phyloP scores from a whole-genome alignment of 1,140 invertebrate genomes.

The Eriocheir sinensis region DNA sequence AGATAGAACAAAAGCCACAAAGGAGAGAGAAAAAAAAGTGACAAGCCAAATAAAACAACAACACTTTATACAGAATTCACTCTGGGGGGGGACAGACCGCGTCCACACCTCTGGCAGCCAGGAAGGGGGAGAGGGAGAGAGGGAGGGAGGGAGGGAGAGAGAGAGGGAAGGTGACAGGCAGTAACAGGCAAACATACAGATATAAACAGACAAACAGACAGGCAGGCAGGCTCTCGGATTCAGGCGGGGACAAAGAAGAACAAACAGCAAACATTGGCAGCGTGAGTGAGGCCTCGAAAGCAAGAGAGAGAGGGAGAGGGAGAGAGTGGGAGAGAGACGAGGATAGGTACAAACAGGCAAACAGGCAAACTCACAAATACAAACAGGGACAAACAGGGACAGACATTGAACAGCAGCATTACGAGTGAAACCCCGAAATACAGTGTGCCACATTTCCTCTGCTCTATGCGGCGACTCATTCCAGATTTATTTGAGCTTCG shows the following conservation, averaged over 20 bases:
- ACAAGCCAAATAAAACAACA: too few species aligned
- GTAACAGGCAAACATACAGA: too few species aligned
- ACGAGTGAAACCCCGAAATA: background rate
- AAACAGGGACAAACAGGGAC: too few species aligned
- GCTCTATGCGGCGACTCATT: background rate
- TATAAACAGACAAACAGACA: too few species aligned
- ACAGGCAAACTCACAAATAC: background rate
- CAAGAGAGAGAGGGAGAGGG: background rate
- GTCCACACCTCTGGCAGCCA: too few species aligned
- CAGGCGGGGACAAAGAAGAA: background rate
- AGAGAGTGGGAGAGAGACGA: constrained; percentile 10
- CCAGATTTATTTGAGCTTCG: background rate
- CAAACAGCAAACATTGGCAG: background rate
- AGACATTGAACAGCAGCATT: background rate
- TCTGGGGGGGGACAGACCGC: too few species aligned
- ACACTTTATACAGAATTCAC: too few species aligned
- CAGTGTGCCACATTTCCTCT: background rate
- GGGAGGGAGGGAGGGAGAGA: too few species aligned
- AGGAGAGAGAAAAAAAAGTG: too few species aligned
- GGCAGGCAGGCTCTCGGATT: too few species aligned
- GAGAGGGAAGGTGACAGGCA: background rate
- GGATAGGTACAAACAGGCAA: background rate
- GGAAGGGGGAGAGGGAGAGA: too few species aligned
- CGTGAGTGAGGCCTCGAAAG: background rate
- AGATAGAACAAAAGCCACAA: too few species aligned